Conservation (phyloP, 2,113 vertebrate genomes). For the Paraplagusia blochii region DNA sequence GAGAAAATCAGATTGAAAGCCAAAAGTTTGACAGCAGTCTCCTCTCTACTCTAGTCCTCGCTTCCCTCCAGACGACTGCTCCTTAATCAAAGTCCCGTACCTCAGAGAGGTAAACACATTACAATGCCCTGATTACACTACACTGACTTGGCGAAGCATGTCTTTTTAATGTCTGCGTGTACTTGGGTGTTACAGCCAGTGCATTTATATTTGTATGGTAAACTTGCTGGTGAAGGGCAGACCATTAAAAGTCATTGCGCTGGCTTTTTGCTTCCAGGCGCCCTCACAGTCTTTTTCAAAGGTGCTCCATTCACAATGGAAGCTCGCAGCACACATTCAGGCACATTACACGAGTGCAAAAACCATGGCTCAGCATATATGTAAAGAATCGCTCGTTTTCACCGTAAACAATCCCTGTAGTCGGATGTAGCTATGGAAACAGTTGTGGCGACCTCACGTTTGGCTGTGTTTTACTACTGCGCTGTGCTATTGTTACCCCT, state of each 20-base stretch:
- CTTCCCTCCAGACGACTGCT: slow-evolving; percentile 56
- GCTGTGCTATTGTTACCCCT: slow-evolving; percentile 44
- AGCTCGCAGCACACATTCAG: slow-evolving; percentile 9
- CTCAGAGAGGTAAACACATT: slow-evolving; percentile 72
- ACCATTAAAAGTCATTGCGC: slow-evolving; percentile 29
- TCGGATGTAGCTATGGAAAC: slow-evolving; percentile 53
- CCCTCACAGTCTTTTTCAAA: slow-evolving; percentile 21
- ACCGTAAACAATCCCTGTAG: slow-evolving; percentile 40
- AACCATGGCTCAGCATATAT: slow-evolving; percentile 32
- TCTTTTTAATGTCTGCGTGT: slow-evolving; percentile 15
- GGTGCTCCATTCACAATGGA: slow-evolving; percentile 10
- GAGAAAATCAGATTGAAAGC: slow-evolving; percentile 28
- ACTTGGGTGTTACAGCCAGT: neutral
- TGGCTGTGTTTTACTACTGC: slow-evolving; percentile 34
- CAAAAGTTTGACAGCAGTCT: neutral
- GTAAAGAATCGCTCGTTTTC: slow-evolving; percentile 16
- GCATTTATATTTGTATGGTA: slow-evolving; percentile 25
- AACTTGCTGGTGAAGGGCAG: neutral
- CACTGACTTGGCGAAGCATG: slow-evolving; percentile 47
- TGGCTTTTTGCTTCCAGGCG: slow-evolving; percentile 25
- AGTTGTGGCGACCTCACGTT: slow-evolving; percentile 37
- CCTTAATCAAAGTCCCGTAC: slow-evolving; percentile 63
- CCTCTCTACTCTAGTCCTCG: slow-evolving; percentile 9
- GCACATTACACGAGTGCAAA: slow-evolving; percentile 1
- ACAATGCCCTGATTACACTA: slow-evolving; percentile 66